A percentile compares a stretch with the other conserved stretches of the same genome.
Conservation (phyloP, 2,113 vertebrate genomes). For the Oryctolagus cuniculus region mOryCun1.1 NC_091438.1:134913501-134914000, state of each 20-base stretch:
- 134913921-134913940: background rate
- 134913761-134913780: slow-evolving; percentile 3
- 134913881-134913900: slow-evolving; percentile 65
- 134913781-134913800: background rate
- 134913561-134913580: background rate
- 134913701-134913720: background rate
- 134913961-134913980: background rate
- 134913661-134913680: background rate
- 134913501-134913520: slow-evolving; percentile 94
- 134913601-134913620: background rate
- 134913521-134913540: slow-evolving; percentile 91
- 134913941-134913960: slow-evolving; percentile 12
- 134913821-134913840: background rate
- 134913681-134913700: background rate
- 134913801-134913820: background rate
- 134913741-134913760: slow-evolving; percentile 30
- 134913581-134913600: background rate
- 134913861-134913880: slow-evolving; percentile 36
- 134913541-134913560: slow-evolving; percentile 92
- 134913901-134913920: background rate
- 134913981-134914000: background rate
- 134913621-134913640: background rate
- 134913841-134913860: slow-evolving; percentile 48
- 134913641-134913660: background rate
- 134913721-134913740: background rate